Percentiles rank a stretch among this genome's conserved stretches.
These are phyloP conservation scores for Saiga tatarica DNA, from an alignment of 2,113 vertebrate species.

Conservation along the genomic window DNA sequence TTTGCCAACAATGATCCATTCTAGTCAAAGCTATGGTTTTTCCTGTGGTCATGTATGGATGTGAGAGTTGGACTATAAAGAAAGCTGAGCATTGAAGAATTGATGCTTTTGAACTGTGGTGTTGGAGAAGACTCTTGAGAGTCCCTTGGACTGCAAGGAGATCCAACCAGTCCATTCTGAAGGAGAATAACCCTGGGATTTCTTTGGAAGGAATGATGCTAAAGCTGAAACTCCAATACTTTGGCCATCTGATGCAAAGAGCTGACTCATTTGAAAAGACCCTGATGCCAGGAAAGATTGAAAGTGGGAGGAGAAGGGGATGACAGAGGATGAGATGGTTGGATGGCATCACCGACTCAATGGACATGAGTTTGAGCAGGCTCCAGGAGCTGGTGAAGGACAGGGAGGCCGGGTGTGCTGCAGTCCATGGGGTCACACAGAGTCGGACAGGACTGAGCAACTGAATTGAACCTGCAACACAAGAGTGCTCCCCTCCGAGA, in stretches of 20 bases:
- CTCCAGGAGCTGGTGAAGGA: not conserved
- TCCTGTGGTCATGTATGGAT: not conserved
- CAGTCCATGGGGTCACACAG: not conserved
- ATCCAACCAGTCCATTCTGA: not conserved
- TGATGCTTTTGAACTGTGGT: not conserved
- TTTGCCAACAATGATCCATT: not conserved
- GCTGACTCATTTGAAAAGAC: not conserved
- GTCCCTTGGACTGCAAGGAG: not conserved
- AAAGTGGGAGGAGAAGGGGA: not conserved
- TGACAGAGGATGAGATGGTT: not conserved
- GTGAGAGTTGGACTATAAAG: not conserved
- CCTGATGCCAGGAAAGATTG: not conserved
- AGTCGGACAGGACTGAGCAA: accelerated
- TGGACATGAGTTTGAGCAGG: not conserved
- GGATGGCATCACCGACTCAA: not conserved
- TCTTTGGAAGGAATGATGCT: not conserved
- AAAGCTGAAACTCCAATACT: not conserved
- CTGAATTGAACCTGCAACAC: not conserved
- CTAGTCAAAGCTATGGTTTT: not conserved
- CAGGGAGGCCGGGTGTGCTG: not conserved
- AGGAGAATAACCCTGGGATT: accelerated
- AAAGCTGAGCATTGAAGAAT: accelerated
- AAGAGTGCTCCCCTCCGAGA: not conserved
- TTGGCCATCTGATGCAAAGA: not conserved
- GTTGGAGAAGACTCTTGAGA: not conserved